phyloP scores from a whole-genome alignment of 2,797 vertebrate genomes.

The Numenius phaeopus region DNA sequence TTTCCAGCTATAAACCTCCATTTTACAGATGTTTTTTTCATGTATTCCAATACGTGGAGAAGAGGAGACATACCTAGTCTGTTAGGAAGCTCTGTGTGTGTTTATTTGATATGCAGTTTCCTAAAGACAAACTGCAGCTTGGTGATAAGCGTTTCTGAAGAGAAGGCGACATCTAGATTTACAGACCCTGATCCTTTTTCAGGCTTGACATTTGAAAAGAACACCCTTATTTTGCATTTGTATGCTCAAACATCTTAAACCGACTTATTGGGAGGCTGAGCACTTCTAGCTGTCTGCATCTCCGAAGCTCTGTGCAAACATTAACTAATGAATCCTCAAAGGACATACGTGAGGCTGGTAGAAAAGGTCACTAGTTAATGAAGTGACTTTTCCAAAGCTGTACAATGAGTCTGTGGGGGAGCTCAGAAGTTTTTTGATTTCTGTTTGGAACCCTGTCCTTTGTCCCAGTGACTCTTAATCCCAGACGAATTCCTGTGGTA shows the following conservation, averaged over 20 bases:
- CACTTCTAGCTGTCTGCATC: slow-evolving; percentile 16
- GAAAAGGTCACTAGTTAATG: slow-evolving; percentile 60
- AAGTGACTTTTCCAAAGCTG: slow-evolving; percentile 54
- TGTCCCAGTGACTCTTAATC: background rate
- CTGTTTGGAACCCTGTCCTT: background rate
- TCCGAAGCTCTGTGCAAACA: slow-evolving; percentile 18
- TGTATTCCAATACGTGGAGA: background rate
- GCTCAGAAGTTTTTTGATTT: background rate
- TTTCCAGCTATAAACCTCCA: background rate
- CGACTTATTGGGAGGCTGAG: slow-evolving; percentile 56
- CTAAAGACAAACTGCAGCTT: background rate
- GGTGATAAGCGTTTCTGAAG: slow-evolving; percentile 17
- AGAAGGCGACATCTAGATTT: slow-evolving; percentile 17
- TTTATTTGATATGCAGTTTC: background rate
- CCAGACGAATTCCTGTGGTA: background rate
- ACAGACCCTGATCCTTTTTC: slow-evolving; percentile 22
- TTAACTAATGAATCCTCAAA: slow-evolving; percentile 67
- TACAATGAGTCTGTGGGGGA: background rate
- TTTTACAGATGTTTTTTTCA: background rate
- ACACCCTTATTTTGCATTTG: slow-evolving; percentile 53
- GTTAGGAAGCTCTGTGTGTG: background rate
- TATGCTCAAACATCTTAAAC: slow-evolving; percentile 56
- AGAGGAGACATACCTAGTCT: background rate
- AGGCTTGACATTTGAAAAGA: slow-evolving; percentile 53
- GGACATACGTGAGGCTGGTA: background rate